Base-by-base conservation (phyloP, 1,140 invertebrate species). In the Brachionus rubens region DNA sequence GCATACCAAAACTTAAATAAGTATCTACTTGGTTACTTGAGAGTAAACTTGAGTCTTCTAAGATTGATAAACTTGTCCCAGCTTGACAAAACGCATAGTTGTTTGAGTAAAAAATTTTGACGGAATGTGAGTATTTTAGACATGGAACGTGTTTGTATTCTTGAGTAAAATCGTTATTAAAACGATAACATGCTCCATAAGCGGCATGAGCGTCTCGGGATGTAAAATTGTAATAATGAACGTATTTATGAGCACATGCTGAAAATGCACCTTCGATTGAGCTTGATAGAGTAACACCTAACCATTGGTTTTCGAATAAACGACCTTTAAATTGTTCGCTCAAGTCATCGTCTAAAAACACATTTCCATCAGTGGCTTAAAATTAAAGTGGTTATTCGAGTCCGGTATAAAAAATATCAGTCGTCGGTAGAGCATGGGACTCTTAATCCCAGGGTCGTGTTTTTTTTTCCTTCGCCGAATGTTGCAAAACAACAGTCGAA, bases 71-170 rank as follows among this genome's bases (percentile, higher is more conserved):
- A 50, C 68, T 72, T 0, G 68, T 72, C 9, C 68, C 68, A 6
- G 68, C 68, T 41, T 72, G 68, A 9, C 68, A 72, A 72, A 40
- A 72, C 5, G 68, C 68, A 33, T 72, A 72, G 24, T 72, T 72
- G 24, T 72, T 72, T 24, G 50, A 36, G n/a, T 72, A 54, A 46
- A 72, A 72, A 33, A 30, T 72, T 19, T 54, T 54, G 0, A 72
- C 68, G 4, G 28, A 50, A 41, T 72, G 68, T 14, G 68, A 72
- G 28, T 72, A 72, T 1, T 12, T 6, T 2, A 72, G 46, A 72
- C 68, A 72, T 12, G 68, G 68, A 7, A 72, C 68, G 24, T 72
- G 68, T 14, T 72, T 72, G 68, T 36, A 72, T 24, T 72, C 46
- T 41, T 72, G 68, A 7, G 33, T 30, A 54, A 72, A 72, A 10